A percentile compares a stretch with the other conserved stretches of the same genome.
These are phyloP conservation scores for Limosa lapponica DNA, from an alignment of 2,797 vertebrate genomes.

Conservation along the genomic window DNA sequence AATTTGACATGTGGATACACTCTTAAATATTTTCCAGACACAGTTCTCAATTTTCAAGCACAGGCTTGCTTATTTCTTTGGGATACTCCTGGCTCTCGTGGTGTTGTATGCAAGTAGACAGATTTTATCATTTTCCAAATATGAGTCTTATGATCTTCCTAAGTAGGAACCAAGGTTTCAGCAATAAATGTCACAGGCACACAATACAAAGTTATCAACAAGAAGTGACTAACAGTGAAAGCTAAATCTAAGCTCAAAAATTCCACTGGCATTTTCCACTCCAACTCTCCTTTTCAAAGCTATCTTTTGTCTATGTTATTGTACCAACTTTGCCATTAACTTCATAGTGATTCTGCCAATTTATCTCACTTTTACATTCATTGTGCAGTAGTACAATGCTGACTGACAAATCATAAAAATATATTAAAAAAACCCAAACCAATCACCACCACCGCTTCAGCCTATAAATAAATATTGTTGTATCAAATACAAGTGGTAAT, in stretches of 20 bases:
- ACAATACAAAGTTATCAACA: background rate
- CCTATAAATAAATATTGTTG: conserved; percentile 48
- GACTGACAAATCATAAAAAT: background rate
- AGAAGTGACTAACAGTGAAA: background rate
- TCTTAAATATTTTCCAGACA: background rate
- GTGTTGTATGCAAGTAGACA: background rate
- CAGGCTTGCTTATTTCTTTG: background rate
- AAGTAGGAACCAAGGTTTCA: background rate
- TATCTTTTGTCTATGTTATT: background rate
- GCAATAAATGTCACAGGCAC: background rate
- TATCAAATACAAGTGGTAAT: conserved; percentile 53
- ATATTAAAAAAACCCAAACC: background rate
- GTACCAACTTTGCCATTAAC: background rate
- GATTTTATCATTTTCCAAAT: background rate
- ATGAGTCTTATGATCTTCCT: background rate
- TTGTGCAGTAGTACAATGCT: background rate
- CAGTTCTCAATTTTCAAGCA: background rate
- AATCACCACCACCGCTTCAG: background rate
- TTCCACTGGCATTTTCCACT: background rate
- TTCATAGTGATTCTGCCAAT: background rate
- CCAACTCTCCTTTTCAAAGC: background rate
- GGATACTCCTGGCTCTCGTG: background rate
- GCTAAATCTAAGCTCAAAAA: background rate
- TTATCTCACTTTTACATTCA: background rate
- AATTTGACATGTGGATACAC: background rate